These are phyloP conservation scores for Plagodis dolabraria DNA, from an alignment of 2,888 invertebrate species.

Conservation along the genomic window DNA sequence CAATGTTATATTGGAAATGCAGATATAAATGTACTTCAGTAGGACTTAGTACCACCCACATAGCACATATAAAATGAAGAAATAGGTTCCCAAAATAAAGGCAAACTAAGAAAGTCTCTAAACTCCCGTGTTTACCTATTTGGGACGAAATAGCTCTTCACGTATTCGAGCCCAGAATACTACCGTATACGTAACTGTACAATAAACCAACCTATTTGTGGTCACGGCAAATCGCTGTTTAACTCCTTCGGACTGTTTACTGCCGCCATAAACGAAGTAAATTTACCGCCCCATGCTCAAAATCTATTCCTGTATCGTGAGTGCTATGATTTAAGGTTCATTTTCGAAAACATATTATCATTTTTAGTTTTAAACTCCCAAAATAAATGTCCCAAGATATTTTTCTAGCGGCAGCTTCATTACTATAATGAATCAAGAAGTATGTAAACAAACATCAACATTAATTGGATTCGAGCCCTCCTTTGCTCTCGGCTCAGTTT, in stretches of 20 bases:
- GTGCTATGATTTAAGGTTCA: conserved; percentile 28
- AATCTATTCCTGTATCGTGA: conserved; percentile 58
- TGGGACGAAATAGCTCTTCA: neutral
- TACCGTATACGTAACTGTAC: conserved; percentile 40
- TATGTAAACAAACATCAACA: conserved; percentile 30
- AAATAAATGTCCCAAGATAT: conserved; percentile 24
- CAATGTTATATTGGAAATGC: no score
- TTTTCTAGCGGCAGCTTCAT: conserved; percentile 25
- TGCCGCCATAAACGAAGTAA: conserved; percentile 65
- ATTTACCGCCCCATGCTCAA: conserved; percentile 61
- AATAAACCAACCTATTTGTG: conserved; percentile 66
- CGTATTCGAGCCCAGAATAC: neutral
- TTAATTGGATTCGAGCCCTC: conserved; percentile 32
- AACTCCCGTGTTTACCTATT: conserved; percentile 5
- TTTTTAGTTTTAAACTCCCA: conserved; percentile 11
- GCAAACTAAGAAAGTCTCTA: neutral
- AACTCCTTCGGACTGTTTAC: conserved; percentile 73
- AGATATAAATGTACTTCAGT: no score
- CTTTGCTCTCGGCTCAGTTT: conserved; percentile 21
- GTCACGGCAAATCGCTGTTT: conserved; percentile 67
- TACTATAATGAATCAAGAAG: conserved; percentile 33
- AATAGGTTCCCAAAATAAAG: no score
- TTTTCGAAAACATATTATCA: conserved; percentile 13
- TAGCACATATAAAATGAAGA: neutral
- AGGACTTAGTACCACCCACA: neutral